Percentiles rank a stretch among this genome's conserved stretches.
phyloP scores from a whole-genome alignment of 2,888 invertebrate genomes.

The Drosophila monieri region DNA sequence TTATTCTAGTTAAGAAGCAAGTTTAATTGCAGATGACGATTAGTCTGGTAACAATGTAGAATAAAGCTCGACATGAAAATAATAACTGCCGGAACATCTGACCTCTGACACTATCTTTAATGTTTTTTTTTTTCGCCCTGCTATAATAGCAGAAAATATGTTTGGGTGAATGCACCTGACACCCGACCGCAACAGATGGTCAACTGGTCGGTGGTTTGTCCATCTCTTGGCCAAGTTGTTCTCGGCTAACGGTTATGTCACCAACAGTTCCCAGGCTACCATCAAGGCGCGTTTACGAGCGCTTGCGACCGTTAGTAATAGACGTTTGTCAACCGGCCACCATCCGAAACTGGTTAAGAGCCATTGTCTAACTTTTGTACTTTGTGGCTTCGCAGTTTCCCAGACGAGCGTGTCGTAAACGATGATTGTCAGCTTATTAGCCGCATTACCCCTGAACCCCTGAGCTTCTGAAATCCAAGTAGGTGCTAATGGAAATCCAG shows the following conservation, averaged over 20 bases:
- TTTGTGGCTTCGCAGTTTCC: constrained; percentile 39
- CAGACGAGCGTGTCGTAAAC: constrained; percentile 61
- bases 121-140: not conserved
- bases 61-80: not conserved
- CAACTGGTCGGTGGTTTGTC: not conserved
- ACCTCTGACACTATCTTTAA: constrained; percentile 1
- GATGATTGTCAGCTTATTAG: constrained; percentile 57
- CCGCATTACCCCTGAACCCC: constrained; percentile 21
- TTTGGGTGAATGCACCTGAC: constrained; percentile 27
- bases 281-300: constrained; percentile 53
- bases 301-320: constrained; percentile 63
- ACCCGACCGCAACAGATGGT: constrained; percentile 11
- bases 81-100: constrained; percentile 1
- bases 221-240: constrained; percentile 47
- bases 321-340: constrained; percentile 55
- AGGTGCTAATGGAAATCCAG: constrained; percentile 15
- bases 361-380: constrained; percentile 56
- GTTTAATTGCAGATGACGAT: not conserved
- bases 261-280: constrained; percentile 31
- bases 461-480: not conserved
- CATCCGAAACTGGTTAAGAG: constrained; percentile 49
- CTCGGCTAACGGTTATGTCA: constrained; percentile 69
- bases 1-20: not conserved
- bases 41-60: not conserved
- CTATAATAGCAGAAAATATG: not conserved